phyloP scores from a whole-genome alignment of 2,888 invertebrate genomes.

The Dastarcus helophoroides region DNA sequence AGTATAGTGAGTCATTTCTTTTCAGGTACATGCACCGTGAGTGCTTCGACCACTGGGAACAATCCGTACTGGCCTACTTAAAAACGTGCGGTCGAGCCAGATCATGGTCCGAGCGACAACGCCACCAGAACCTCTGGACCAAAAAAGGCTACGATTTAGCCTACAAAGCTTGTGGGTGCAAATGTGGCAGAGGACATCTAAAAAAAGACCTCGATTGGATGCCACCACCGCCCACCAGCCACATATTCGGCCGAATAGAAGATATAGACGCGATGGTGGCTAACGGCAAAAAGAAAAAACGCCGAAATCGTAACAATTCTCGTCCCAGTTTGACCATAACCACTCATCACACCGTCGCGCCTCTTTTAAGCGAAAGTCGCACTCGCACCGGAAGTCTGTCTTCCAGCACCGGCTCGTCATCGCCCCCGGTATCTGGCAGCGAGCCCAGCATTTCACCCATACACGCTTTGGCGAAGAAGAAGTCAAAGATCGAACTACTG shows the following conservation, averaged over 20 bases:
- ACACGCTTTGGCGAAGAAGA: slow-evolving; percentile 55
- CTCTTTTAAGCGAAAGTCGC: slow-evolving; percentile 40
- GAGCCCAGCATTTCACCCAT: slow-evolving; percentile 64
- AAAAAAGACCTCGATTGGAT: slow-evolving; percentile 92
- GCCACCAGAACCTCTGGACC: slow-evolving; percentile 92
- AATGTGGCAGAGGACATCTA: slow-evolving; percentile 83
- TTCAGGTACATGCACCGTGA: slow-evolving; percentile 93
- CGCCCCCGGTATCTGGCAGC: slow-evolving; percentile 65
- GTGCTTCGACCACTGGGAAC: slow-evolving; percentile 93
- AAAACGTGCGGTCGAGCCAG: slow-evolving; percentile 85
- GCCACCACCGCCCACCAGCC: slow-evolving; percentile 50
- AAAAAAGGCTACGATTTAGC: slow-evolving; percentile 96
- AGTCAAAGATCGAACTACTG: slow-evolving; percentile 66
- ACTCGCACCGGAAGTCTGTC: slow-evolving; percentile 66
- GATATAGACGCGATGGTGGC: too few relatives aligned
- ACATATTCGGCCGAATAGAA: slow-evolving; percentile 39
- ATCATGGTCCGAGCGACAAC: slow-evolving; percentile 90
- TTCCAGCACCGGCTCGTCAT: slow-evolving; percentile 68
- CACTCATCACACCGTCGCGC: slow-evolving; percentile 35
- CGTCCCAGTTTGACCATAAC: slow-evolving; percentile 50
- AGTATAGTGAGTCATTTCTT: too few relatives aligned
- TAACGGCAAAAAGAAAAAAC: slow-evolving; percentile 50
- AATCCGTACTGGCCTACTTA: slow-evolving; percentile 74
- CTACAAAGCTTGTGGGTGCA: slow-evolving; percentile 89
- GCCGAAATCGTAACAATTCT: slow-evolving; percentile 54